A percentile compares a stretch with the other conserved stretches of the same genome.
These are phyloP conservation scores for Chaenogobius annularis DNA, from an alignment of 2,113 vertebrate genomes.

Conservation along the genomic window DNA sequence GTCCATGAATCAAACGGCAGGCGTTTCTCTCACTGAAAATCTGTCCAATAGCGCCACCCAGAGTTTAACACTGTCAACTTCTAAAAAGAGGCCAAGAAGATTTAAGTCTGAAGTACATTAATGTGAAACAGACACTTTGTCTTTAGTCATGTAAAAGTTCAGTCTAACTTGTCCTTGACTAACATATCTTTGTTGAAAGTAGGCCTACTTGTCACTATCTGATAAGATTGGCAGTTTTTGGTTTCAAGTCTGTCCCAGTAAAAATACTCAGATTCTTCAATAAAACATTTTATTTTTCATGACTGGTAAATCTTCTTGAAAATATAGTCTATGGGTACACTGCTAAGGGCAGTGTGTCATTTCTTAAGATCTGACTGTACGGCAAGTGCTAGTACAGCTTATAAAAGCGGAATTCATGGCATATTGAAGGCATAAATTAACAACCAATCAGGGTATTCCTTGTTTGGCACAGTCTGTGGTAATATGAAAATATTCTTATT, in stretches of 20 bases:
- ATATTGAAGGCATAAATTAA: slow-evolving; percentile 15
- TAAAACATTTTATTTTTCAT: slow-evolving; percentile 42
- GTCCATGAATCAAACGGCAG: slow-evolving; percentile 6
- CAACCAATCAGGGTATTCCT: slow-evolving; percentile 36
- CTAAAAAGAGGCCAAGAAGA: neutral
- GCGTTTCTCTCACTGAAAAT: slow-evolving; percentile 11
- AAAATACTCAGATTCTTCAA: slow-evolving; percentile 14
- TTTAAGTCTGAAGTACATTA: neutral
- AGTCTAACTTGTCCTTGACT: neutral
- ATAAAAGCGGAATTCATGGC: slow-evolving; percentile 42
- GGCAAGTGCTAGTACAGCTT: slow-evolving; percentile 16
- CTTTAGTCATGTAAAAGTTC: neutral
- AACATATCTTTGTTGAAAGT: neutral
- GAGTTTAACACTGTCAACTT: neutral
- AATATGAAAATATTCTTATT: slow-evolving; percentile 19
- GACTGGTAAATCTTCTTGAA: slow-evolving; percentile 22
- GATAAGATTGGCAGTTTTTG: neutral
- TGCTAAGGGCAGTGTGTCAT: slow-evolving; percentile 22
- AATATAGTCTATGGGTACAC: slow-evolving; percentile 27
- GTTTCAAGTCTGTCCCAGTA: too few relatives aligned
- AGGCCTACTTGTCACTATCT: neutral
- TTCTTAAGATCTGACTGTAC: slow-evolving; percentile 8
- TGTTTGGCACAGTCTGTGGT: slow-evolving; percentile 55
- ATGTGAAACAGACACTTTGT: too few relatives aligned
- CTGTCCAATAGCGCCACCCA: slow-evolving; percentile 30